A percentile compares a stretch with the other conserved stretches of the same genome.
Conservation (phyloP, 2,113 vertebrate genomes). For the Melospiza georgiana region DNA sequence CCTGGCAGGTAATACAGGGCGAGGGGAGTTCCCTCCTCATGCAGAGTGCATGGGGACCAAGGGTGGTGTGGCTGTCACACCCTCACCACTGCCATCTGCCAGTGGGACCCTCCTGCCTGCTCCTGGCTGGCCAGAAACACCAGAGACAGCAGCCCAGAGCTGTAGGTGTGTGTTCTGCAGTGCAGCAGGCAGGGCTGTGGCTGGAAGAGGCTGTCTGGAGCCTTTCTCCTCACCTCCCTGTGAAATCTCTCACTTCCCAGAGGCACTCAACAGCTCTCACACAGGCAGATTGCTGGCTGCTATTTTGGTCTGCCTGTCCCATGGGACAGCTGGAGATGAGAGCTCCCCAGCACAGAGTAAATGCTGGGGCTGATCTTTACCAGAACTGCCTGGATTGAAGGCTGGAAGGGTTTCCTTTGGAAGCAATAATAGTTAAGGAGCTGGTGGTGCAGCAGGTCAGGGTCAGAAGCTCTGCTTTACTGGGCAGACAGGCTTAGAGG, state of each 20-base stretch:
- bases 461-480: background rate
- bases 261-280: background rate
- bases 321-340: background rate
- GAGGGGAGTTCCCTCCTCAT: background rate
- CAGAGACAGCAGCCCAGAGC: background rate
- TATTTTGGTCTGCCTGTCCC: conserved; percentile 19
- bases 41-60: accelerated
- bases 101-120: background rate
- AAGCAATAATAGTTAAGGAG: background rate
- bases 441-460: accelerated
- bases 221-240: background rate
- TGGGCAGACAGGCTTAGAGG: background rate
- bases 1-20: conserved; percentile 78
- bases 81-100: background rate
- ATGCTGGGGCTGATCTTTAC: background rate
- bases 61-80: background rate
- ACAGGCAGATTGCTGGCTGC: background rate
- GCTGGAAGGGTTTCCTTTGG: background rate
- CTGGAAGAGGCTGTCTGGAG: conserved; percentile 19
- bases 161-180: background rate
- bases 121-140: background rate
- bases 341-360: background rate
- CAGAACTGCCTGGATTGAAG: background rate
- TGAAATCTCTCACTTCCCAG: background rate
- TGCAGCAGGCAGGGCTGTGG: background rate